These are phyloP conservation scores for Cyanoliseus patagonus DNA, from an alignment of 2,113 vertebrate species.

Conservation along the genomic window DNA sequence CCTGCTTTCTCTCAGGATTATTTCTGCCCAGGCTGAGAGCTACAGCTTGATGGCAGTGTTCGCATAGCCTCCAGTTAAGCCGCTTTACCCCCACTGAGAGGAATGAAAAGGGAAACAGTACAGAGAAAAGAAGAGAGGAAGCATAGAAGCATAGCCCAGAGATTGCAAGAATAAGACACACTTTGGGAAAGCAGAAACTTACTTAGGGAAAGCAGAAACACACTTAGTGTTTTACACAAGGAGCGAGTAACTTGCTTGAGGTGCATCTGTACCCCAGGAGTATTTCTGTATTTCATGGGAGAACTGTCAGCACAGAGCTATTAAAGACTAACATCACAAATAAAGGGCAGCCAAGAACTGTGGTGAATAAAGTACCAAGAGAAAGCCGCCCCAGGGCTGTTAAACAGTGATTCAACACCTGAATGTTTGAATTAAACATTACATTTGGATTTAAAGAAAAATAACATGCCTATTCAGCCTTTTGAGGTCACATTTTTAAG, in stretches of 20 bases:
- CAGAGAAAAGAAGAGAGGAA: neutral
- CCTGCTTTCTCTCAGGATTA: neutral
- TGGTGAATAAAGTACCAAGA: neutral
- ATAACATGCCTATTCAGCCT: neutral
- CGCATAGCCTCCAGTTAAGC: neutral
- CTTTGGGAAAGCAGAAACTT: neutral
- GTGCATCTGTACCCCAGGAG: neutral
- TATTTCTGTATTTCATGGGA: neutral
- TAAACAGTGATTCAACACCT: neutral
- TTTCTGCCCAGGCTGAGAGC: neutral
- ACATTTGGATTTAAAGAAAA: slow-evolving; percentile 9
- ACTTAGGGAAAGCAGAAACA: neutral
- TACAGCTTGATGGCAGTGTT: neutral
- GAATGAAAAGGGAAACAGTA: neutral
- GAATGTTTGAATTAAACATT: neutral
- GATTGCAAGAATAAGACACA: neutral
- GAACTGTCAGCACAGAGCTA: neutral
- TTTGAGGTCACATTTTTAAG: neutral
- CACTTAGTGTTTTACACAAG: neutral
- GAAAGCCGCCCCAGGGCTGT: neutral
- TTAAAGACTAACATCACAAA: neutral
- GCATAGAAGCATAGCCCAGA: neutral
- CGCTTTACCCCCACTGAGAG: neutral
- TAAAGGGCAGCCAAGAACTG: neutral
- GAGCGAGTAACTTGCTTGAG: neutral